Percentiles rank a stretch among this genome's conserved stretches.
Evolutionary conservation across 2,113 vertebrate species (phyloP).

Genomic region (Odocoileus hemionus): DNA sequence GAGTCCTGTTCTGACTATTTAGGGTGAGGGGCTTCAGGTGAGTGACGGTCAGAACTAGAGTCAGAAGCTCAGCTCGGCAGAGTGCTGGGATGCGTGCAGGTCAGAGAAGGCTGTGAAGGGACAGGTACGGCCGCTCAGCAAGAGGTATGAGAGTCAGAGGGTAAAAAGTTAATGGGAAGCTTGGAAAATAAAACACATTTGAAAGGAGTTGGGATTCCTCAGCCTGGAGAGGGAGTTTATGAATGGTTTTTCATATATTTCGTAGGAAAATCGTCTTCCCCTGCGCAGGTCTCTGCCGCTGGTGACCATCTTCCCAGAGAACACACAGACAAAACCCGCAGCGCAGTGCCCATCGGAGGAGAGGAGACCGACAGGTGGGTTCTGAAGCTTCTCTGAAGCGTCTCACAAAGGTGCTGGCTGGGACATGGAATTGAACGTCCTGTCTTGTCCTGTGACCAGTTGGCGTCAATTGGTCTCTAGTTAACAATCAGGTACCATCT

Average conservation of each 20-base stretch:
- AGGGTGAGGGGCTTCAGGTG: background rate
- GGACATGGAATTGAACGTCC: background rate
- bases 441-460: background rate
- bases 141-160: background rate
- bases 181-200: background rate
- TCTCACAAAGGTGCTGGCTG: background rate
- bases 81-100: background rate
- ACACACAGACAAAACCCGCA: no score
- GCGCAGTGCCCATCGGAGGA: fast-evolving
- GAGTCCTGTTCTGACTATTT: background rate
- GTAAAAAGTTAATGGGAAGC: background rate
- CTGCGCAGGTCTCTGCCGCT: background rate
- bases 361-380: background rate
- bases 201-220: background rate
- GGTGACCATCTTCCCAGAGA: background rate
- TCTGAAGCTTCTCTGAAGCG: background rate
- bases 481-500: background rate
- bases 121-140: background rate
- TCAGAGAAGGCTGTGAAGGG: background rate
- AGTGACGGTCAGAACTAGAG: background rate
- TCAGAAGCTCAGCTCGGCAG: background rate
- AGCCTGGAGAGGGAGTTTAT: background rate
- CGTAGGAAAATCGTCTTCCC: background rate
- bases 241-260: background rate
- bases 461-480: background rate